These are phyloP conservation scores for Lamellibrachia columna DNA, from an alignment of 2,888 invertebrate genomes.

Conservation along the genomic window DNA sequence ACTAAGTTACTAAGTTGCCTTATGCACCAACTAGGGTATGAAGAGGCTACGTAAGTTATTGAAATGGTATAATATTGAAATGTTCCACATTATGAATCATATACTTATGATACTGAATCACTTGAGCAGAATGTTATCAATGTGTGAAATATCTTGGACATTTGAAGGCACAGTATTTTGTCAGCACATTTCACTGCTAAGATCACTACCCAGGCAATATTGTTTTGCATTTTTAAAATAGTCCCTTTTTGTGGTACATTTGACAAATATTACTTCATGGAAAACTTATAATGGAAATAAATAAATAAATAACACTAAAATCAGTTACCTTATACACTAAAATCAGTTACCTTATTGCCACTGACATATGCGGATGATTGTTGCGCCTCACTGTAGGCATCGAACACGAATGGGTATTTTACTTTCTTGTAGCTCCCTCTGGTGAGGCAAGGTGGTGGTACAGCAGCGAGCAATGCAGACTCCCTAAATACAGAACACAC, in stretches of 20 bases:
- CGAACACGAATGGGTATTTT: slow-evolving; percentile 87
- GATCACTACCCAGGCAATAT: background rate
- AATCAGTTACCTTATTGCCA: slow-evolving; percentile 73
- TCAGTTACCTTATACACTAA: background rate
- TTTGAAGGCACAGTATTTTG: background rate
- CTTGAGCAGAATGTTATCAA: too few species aligned
- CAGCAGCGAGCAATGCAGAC: background rate
- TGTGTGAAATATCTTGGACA: too few species aligned
- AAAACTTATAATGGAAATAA: background rate
- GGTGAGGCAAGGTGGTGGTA: background rate
- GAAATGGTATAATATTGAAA: too few species aligned
- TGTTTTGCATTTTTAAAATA: background rate
- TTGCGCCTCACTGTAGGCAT: slow-evolving; percentile 78
- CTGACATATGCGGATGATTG: slow-evolving; percentile 79
- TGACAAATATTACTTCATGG: background rate
- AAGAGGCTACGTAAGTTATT: too few species aligned
- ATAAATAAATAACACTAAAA: background rate
- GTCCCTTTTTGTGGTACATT: background rate
- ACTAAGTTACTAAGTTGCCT: too few species aligned
- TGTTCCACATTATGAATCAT: too few species aligned
- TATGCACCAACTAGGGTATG: too few species aligned
- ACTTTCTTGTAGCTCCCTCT: background rate
- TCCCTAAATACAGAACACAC: background rate
- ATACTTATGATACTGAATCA: too few species aligned
- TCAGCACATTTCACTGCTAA: background rate